These are phyloP conservation scores for Proteles cristata DNA, from an alignment of 2,113 vertebrate species.

Conservation along the genomic window DNA sequence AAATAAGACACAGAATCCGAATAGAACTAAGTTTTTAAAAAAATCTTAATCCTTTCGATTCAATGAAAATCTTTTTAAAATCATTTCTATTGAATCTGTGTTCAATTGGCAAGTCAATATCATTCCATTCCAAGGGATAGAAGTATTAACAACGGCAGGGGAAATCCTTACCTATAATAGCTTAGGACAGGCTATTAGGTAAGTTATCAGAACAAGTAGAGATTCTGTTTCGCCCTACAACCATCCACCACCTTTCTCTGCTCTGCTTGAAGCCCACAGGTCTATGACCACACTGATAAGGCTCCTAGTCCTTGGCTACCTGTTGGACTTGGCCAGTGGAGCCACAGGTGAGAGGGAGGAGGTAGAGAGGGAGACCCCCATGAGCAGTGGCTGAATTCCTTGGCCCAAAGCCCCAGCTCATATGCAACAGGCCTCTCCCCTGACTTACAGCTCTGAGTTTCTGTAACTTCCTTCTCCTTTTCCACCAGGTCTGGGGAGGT, in stretches of 20 bases:
- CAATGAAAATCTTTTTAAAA: background rate
- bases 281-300: accelerated
- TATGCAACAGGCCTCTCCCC: background rate
- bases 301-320: background rate
- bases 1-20: background rate
- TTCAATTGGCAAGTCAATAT: background rate
- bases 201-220: background rate
- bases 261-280: background rate
- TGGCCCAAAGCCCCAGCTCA: background rate
- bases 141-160: background rate
- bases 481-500: background rate
- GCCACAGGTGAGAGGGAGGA: no score
- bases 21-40: background rate
- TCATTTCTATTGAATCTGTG: background rate
- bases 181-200: background rate
- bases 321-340: background rate
- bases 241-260: background rate
- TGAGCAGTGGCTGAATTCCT: background rate
- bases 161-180: accelerated
- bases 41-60: background rate
- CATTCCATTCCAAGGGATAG: background rate
- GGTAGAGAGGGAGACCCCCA: background rate
- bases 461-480: background rate
- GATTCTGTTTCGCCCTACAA: background rate
- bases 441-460: background rate